Base-by-base conservation (phyloP, 2,888 invertebrate species). In the Lasius fuliginosus region DNA sequence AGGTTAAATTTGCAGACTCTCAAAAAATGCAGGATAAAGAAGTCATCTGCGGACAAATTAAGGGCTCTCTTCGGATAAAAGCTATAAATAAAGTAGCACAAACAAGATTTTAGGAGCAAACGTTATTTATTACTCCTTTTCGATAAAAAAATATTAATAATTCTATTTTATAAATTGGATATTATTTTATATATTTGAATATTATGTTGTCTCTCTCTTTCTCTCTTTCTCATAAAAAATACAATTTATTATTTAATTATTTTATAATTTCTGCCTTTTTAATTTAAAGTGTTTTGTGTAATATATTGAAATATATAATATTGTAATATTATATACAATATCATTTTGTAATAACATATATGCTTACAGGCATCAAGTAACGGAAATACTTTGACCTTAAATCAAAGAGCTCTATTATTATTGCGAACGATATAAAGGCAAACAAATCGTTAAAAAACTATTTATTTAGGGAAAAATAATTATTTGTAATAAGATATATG, bases 1-100 rank as follows among this genome's bases (percentile, higher is more conserved):
- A 96, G 83, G 90, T 97, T 95, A 91, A 96, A 97, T 93, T 97
- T 97, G 90, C 96, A 96, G 42, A 96, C 96, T 65, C 96, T 95
- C 71, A 97, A 91, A 92, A 97, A 97, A 30, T 96, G 95, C 30
- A 96, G 87, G 76, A 97, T 95, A 67, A 95, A 95, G 85, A 95
- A 94, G 49, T 95, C 95, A 86, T 96, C 96, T 90, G 93, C 53
- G 76, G 64, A 67, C 65, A 73, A 15, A 33, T 58, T 27, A 58
- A 42, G 11, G 1, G 8, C 23, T 69, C 0, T 23, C 4, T 58
- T 58, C 8, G 27, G 18, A 1, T 58, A 27, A 30, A 40, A 40
- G 1, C 18, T 6, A 4, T 56, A 71, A 11, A 15, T 18, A 23
- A 73, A 73, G 6, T 18, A 40, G 3, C 23, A 27, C 23, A 27